Evolutionary conservation across 2,888 invertebrate genomes (phyloP).

Genomic region (Megamerina dolium): DNA sequence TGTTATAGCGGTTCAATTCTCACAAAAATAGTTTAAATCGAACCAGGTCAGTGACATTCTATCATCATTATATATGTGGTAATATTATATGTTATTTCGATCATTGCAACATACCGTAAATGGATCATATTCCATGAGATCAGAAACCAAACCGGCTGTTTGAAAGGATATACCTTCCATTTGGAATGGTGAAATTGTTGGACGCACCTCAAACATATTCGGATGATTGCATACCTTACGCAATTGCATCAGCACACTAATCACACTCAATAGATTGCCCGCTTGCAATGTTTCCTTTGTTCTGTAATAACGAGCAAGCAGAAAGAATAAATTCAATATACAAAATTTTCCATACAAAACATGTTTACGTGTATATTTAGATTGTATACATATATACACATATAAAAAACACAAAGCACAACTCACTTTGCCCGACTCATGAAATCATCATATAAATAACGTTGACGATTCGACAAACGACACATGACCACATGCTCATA

Average conservation of each 20-base stretch:
- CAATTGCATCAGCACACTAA: conserved; percentile 95
- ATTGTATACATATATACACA: not conserved
- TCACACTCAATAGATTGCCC: conserved; percentile 91
- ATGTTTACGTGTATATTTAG: not conserved
- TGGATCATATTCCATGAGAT: conserved; percentile 66
- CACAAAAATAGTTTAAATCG: conserved; percentile 43
- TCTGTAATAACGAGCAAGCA: conserved; percentile 50
- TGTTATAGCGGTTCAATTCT: conserved; percentile 28
- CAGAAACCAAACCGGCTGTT: conserved; percentile 67
- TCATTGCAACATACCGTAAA: conserved; percentile 56
- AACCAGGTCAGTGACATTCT: conserved; percentile 39
- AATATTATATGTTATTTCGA: not conserved
- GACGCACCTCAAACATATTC: conserved; percentile 93
- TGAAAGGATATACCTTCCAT: conserved; percentile 68
- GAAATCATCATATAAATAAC: conserved; percentile 97
- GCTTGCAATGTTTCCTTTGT: conserved; percentile 88
- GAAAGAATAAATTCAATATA: too few relatives aligned
- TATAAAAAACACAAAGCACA: not conserved
- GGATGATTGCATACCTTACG: conserved; percentile 98
- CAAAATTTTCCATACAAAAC: not conserved
- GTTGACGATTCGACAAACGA: conserved; percentile 88
- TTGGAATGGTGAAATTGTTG: conserved; percentile 89
- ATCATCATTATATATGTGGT: conserved; percentile 21
- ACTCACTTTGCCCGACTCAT: conserved; percentile 91
- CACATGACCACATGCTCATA: conserved; percentile 94